Base-by-base conservation (phyloP, 2,888 invertebrate genomes). In the Coenonympha arcania region DNA sequence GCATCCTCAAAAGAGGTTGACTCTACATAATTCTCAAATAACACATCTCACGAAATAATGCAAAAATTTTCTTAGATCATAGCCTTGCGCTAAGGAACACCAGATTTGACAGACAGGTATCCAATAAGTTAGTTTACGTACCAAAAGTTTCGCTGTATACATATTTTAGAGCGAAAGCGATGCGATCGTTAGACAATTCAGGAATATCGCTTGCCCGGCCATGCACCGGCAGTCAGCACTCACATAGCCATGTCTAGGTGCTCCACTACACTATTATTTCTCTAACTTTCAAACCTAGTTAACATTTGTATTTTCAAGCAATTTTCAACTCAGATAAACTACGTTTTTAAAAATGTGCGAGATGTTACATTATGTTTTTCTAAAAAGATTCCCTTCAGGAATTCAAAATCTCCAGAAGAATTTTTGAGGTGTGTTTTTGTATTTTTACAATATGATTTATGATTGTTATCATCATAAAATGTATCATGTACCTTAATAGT, bases 321-420 rank as follows among this genome's bases (percentile, higher is more conserved):
- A 39, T 9, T 39, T 20, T 16, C 22, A 24, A 6, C 8, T 9
- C 5, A 24, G 15, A 9, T 39, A 24, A n/a, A n/a, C n/a, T n/a
- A n/a, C n/a, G n/a, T n/a, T 39, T 24, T 24, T 24, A 39, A 39
- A 39, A 15, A 24, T 22, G 24, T 15, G 13, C 6, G 37, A 22
- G 13, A 37, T 15, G 20, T 37, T 37, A 22, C 37, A 9, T 37
- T n/a, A 15, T 37, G 37, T 37, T 39, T 39, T 39, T 39, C 39
- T 9, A 15, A 15, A 39, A 24, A 8, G 24, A 15, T 39, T 22
- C 5, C 8, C 37, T 3, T 37, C 8, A 6, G 22, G 15, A 22
- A 22, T 11, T 19, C 8, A 24, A 2, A 39, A n/a, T n/a, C n/a
- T n/a, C n/a, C n/a, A n/a, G n/a, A n/a, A n/a, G n/a, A n/a, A n/a